Base-by-base conservation (phyloP, 1,140 invertebrate genomes). In the Apis cerana region DNA sequence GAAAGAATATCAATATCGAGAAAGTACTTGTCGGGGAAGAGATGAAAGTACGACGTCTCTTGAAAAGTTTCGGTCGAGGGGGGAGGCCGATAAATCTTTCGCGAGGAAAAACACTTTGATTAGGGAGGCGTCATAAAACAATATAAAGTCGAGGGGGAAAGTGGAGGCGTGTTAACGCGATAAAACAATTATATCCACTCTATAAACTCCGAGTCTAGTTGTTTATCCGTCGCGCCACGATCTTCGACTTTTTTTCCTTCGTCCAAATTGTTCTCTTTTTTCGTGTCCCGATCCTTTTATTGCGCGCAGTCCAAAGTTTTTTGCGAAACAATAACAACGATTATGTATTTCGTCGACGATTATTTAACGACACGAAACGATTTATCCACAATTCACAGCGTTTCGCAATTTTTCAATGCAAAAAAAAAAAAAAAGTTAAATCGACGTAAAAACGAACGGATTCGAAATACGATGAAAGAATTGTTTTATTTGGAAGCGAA, bases 1-100 rank as follows among this genome's bases (percentile, higher is more conserved):
- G 77, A 80, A 71, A 80, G 77, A 80, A 80, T 80, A 80, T 71
- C 68, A 71, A 80, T 80, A 71, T 72, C 67, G 67, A 61, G 67
- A 71, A 80, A 80, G 58, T 62, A 33, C 77, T 71, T 80, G 67
- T 71, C 50, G 50, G 33, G 33, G 58, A 80, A 62, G 65, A 61
- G 61, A 68, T n/a, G 65, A 17, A 61, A 77, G 15, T 23, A 21
- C 43, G 33, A 64, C 68, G 58, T 80, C 67, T 72, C 68, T 54
- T 62, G 43, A n/a, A 79, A 71, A 80, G 56, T 80, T 80, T 23
- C 56, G 33, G 4, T 43, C 33, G 33, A 33, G 33, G 33, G 33
- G 4, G 33, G 33, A 7, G 33, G 77, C 13, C 58, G 62, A 80
- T 72, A 71, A 71, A 80, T 80, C 77, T 72, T 71, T 80, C 58